Conservation (phyloP, 2,797 vertebrate genomes). For the Semotilus atromaculatus region DNA sequence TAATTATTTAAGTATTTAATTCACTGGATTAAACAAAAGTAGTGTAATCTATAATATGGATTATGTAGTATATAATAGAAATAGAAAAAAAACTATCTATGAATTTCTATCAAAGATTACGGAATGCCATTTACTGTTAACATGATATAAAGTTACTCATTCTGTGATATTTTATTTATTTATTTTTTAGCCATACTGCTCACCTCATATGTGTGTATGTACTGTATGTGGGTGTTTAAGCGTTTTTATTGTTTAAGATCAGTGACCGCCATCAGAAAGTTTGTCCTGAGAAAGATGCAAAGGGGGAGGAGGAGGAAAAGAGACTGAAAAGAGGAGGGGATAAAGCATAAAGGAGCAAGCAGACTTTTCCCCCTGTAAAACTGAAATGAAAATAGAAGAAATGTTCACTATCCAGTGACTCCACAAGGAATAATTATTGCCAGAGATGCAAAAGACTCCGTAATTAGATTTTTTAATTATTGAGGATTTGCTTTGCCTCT, state of each 20-base stretch:
- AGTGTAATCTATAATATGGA: not conserved
- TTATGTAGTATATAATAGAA: not conserved
- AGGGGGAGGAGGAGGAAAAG: not conserved
- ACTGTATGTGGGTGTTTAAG: conserved; percentile 5
- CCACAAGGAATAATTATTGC: conserved; percentile 78
- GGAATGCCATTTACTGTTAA: not conserved
- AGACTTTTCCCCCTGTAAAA: conserved; percentile 66
- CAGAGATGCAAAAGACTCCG: conserved; percentile 80
- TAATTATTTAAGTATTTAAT: not conserved
- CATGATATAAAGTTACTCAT: not conserved
- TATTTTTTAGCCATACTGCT: not conserved
- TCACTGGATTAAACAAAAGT: not conserved
- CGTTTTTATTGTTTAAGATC: conserved; percentile 20
- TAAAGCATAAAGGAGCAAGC: not conserved
- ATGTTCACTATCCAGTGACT: conserved; percentile 72
- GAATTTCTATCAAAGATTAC: not conserved
- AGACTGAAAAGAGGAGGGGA: conserved; percentile 20
- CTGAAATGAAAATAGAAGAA: conserved; percentile 73
- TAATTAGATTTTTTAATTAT: conserved; percentile 88
- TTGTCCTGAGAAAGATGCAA: conserved; percentile 18
- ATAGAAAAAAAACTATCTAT: not conserved
- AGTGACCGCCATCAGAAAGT: not conserved
- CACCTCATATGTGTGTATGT: not conserved
- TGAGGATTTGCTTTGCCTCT: conserved; percentile 81
- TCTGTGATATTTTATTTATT: not conserved